Conservation (phyloP, 30 jellyfish, hydroid and myxozoan genomes). For the Hydra vulgaris region DNA sequence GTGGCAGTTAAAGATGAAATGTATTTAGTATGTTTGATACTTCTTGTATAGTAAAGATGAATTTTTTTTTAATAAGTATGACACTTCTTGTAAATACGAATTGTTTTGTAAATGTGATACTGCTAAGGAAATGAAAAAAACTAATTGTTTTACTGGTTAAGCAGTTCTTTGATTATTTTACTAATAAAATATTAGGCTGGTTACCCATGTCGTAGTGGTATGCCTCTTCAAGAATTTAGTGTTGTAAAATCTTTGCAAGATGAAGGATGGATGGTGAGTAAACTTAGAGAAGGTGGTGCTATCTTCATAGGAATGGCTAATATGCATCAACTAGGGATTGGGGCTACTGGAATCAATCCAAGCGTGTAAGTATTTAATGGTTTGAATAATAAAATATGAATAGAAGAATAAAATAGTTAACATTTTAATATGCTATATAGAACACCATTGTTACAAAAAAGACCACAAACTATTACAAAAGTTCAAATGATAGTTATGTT, state of each 20-base stretch:
- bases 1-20: slow-evolving; percentile 77
- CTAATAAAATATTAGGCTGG: slow-evolving; percentile 64
- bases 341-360: slow-evolving; percentile 87
- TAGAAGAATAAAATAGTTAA: no score
- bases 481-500: no score
- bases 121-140: no score
- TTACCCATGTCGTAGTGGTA: slow-evolving; percentile 56
- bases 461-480: no score
- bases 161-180: not conserved
- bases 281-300: slow-evolving; percentile 96
- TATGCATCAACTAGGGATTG: slow-evolving; percentile 95
- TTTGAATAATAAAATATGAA: no score
- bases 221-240: slow-evolving; percentile 37
- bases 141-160: not conserved
- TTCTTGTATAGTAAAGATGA: no score
- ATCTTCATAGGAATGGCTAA: slow-evolving; percentile 76
- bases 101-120: no score
- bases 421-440: no score
- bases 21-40: slow-evolving; percentile 53
- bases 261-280: slow-evolving; percentile 52
- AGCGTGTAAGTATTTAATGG: slow-evolving; percentile 63
- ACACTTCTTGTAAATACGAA: no score
- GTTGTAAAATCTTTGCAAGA: slow-evolving; percentile 43
- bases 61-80: no score
- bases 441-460: no score